Percentiles rank a stretch among this genome's conserved stretches.
phyloP scores from a whole-genome alignment of 2,797 vertebrate species.

The Myotis pilosus region DNA sequence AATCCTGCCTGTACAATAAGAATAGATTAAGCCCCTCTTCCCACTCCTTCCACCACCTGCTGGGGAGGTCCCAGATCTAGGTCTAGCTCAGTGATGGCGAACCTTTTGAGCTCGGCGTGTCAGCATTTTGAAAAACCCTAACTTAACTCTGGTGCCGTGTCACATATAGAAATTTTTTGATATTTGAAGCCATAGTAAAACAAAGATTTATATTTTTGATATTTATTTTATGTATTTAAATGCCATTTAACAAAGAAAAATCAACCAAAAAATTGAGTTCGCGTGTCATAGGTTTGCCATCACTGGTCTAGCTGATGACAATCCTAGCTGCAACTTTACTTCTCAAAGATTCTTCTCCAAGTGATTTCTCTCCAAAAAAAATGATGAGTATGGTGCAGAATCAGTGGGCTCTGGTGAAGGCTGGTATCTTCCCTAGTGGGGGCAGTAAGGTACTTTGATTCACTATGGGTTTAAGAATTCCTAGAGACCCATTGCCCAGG shows the following conservation, averaged over 20 bases:
- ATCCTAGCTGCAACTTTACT: background rate
- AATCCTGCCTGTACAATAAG: background rate
- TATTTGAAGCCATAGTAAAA: no score
- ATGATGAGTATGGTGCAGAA: background rate
- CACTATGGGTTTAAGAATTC: background rate
- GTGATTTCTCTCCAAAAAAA: background rate
- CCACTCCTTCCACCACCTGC: background rate
- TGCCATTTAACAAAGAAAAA: no score
- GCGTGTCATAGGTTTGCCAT: no score
- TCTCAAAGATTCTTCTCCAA: constrained; percentile 4
- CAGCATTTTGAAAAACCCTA: no score
- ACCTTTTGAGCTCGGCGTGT: no score
- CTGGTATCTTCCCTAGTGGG: background rate
- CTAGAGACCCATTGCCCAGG: background rate
- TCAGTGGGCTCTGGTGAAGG: background rate
- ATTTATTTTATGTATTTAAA: no score
- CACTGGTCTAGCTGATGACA: background rate
- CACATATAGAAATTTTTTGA: no score
- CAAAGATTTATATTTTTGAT: no score
- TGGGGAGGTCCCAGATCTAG: background rate
- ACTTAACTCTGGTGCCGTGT: no score
- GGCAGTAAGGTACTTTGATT: background rate
- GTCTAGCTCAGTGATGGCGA: background rate
- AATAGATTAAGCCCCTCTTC: background rate
- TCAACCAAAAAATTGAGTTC: no score